Evolutionary conservation across 1,140 invertebrate species (phyloP).

Genomic region (Drosophila trapezifrons): DNA sequence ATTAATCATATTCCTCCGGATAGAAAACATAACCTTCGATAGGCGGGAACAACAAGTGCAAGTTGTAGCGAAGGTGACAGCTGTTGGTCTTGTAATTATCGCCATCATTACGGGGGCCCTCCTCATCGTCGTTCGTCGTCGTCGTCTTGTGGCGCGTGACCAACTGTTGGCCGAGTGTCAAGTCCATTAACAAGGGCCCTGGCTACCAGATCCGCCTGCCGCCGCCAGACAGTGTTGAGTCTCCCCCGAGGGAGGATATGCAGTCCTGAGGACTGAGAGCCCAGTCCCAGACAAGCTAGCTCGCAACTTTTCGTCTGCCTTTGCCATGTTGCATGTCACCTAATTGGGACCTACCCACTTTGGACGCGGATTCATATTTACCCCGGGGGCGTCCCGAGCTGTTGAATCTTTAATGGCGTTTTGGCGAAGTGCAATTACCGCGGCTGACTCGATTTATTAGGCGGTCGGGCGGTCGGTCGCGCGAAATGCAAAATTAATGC

Average conservation of each 20-base stretch:
- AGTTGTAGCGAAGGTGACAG: constrained; percentile 55
- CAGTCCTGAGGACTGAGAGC: constrained; percentile 1
- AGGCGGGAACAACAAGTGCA: constrained; percentile 10
- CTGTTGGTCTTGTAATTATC: constrained; percentile 38
- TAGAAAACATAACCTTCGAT: constrained; percentile 42
- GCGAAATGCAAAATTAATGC: constrained; percentile 74
- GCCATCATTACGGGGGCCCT: constrained; percentile 16
- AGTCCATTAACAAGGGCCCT: constrained; percentile 48
- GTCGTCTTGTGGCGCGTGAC: constrained; percentile 46
- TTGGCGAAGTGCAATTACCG: constrained; percentile 42
- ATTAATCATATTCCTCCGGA: constrained; percentile 48
- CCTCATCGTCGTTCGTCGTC: constrained; percentile 4
- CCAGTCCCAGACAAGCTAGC: background rate
- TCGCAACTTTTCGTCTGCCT: constrained; percentile 17
- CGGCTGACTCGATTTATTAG: constrained; percentile 60
- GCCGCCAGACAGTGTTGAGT: background rate
- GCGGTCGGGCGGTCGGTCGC: constrained; percentile 26
- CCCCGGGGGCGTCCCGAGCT: constrained; percentile 42
- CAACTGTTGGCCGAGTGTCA: constrained; percentile 54
- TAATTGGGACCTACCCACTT: constrained; percentile 54
- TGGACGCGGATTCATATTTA: constrained; percentile 46
- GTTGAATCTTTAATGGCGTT: constrained; percentile 63
- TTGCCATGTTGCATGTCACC: constrained; percentile 66
- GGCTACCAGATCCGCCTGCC: constrained; percentile 28
- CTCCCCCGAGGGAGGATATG: constrained; percentile 18